Evolutionary conservation across 2,113 vertebrate genomes (phyloP), one percentile per base, ranked within the genome.

Genomic region (Lota lota): DNA sequence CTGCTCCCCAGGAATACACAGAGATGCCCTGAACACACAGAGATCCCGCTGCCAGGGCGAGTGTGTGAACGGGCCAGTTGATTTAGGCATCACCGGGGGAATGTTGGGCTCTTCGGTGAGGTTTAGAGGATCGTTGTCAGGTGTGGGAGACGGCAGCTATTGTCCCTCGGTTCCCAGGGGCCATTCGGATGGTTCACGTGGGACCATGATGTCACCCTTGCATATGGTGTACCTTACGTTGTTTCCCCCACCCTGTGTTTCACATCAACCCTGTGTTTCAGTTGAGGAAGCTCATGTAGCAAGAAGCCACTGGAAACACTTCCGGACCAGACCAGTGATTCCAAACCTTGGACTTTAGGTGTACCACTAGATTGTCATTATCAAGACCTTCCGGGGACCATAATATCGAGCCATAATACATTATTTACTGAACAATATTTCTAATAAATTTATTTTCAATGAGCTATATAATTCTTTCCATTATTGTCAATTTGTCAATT

Each of bases 1-100:
- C 28, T 33, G 28, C 7, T 3, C 28, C 28, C 28, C 3, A n/a
- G n/a, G n/a, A n/a, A n/a, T n/a, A n/a, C n/a, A n/a, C n/a, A n/a
- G n/a, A n/a, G n/a, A n/a, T n/a, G n/a, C n/a, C n/a, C n/a, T n/a
- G n/a, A n/a, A n/a, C n/a, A n/a, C n/a, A n/a, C 40, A 50, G 40
- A 50, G 40, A 12, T 6, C 12, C 40, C 12, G 12, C 70, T 68
- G n/a, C 60, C 11, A 66, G 22, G 20, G 2, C 15, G 59, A 80
- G 72, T 79, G 67, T 36, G 70, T 86, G 75, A 86, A 86, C 28
- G 66, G 63, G 28, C 56, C 66, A 72, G 77, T 87, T 82, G 67
- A 80, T 87, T 87, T 81, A 63, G 28, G 21, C 56, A 15, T 22
- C 24, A 62, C 67, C 60, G 66, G 73, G 64, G 82, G 79, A 80